These are phyloP conservation scores for Cryptotis parvus DNA, from an alignment of 2,113 vertebrate genomes.

Conservation along the genomic window DNA sequence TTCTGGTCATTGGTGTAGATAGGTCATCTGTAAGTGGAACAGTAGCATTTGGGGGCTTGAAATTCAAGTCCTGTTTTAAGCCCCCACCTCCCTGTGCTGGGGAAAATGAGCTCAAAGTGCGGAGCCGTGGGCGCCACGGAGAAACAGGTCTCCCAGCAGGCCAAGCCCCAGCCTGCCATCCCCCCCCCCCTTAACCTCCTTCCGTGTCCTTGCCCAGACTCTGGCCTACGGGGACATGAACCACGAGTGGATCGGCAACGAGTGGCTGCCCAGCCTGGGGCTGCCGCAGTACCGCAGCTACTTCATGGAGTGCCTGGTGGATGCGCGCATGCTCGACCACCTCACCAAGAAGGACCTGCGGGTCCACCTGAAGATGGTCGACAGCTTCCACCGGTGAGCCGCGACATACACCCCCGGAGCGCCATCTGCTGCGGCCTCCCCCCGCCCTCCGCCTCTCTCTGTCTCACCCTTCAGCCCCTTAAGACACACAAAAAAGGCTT, in stretches of 20 bases:
- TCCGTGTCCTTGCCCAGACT: constrained; percentile 87
- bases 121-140: too few relatives aligned
- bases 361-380: constrained; percentile 98
- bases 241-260: constrained; percentile 98
- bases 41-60: neutral
- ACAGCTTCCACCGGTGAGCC: constrained; percentile 97
- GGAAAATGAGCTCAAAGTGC: neutral
- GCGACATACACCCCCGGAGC: too few relatives aligned
- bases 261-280: constrained; percentile 97
- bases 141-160: too few relatives aligned
- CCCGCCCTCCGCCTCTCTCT: too few relatives aligned
- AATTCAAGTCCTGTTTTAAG: neutral
- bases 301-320: constrained; percentile 99
- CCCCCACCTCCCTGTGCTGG: neutral
- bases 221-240: constrained; percentile 99
- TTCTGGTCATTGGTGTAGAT: constrained; percentile 3
- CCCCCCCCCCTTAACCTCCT: neutral
- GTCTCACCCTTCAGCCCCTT: too few relatives aligned
- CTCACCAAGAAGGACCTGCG: constrained; percentile 98
- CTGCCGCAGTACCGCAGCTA: constrained; percentile 98
- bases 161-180: too few relatives aligned
- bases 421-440: too few relatives aligned
- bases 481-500: too few relatives aligned
- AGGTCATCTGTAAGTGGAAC: neutral
- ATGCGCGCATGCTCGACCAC: constrained; percentile 97